These are phyloP conservation scores for Hylaea fasciaria DNA, from an alignment of 2,888 invertebrate species.

Conservation along the genomic window DNA sequence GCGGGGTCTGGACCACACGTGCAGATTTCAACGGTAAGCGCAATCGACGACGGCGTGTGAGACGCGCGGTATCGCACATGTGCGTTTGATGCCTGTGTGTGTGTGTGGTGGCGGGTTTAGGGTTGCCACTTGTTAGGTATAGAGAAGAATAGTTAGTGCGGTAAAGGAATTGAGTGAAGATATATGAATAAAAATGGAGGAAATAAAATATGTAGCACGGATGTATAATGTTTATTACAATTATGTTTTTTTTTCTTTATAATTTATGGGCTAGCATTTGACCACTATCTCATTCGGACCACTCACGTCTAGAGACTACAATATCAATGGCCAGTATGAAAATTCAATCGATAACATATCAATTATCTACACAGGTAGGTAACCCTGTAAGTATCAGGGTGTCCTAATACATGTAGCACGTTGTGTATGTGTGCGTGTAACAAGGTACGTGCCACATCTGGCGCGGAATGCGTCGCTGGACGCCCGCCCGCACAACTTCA, in stretches of 20 bases:
- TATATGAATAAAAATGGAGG: neutral
- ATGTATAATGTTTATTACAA: no score
- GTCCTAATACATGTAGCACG: conserved; percentile 13
- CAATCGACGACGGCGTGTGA: conserved; percentile 8
- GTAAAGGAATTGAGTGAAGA: neutral
- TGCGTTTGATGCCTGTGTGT: conserved; percentile 7
- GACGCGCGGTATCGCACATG: conserved; percentile 18
- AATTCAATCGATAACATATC: neutral
- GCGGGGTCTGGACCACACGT: conserved; percentile 19
- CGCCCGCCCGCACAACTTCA: conserved; percentile 26
- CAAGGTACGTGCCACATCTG: conserved; percentile 63
- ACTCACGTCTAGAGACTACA: no score
- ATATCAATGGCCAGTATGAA: neutral
- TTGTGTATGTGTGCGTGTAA: conserved; percentile 17
- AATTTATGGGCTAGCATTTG: no score
- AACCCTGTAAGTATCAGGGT: conserved; percentile 11
- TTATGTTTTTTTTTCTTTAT: no score
- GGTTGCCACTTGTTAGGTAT: conserved; percentile 2
- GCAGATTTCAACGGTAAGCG: conserved; percentile 19
- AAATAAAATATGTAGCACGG: no score
- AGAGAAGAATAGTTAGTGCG: neutral
- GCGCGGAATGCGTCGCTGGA: conserved; percentile 44
- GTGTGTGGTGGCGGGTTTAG: conserved; percentile 7
- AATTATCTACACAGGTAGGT: neutral
- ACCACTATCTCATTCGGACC: no score